These are phyloP conservation scores for Urocolius indicus DNA, from an alignment of 2,113 vertebrate species.

Conservation along the genomic window DNA sequence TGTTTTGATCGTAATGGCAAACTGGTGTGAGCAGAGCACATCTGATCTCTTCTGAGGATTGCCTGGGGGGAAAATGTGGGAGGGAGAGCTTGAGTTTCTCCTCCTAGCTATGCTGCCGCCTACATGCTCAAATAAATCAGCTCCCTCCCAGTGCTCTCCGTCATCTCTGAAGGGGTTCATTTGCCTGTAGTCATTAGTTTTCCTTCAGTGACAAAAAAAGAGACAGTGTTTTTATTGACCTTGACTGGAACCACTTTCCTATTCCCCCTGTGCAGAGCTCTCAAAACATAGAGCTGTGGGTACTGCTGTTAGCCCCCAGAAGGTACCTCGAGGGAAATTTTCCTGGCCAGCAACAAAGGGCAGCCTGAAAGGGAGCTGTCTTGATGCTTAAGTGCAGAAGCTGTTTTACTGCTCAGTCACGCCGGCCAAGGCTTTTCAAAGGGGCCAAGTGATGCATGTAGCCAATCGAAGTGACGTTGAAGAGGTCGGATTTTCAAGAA, in stretches of 20 bases:
- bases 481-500: neutral
- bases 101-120: conserved; percentile 1
- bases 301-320: neutral
- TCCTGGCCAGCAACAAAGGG: neutral
- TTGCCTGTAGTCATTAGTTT: conserved; percentile 42
- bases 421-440: neutral
- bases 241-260: neutral
- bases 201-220: conserved; percentile 9
- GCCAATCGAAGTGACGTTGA: neutral
- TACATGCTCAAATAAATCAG: conserved; percentile 50
- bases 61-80: conserved; percentile 32
- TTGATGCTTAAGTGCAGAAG: neutral
- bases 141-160: neutral
- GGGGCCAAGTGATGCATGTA: neutral
- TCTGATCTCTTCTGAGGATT: conserved; percentile 14
- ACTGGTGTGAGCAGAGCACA: conserved; percentile 19
- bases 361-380: neutral
- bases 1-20: neutral
- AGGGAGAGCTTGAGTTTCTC: conserved; percentile 31
- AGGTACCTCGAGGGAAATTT: neutral
- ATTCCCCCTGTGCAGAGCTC: neutral
- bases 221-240: conserved; percentile 26
- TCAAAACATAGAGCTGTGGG: neutral
- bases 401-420: conserved; percentile 15
- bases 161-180: neutral